Evolutionary conservation across 1,140 invertebrate genomes (phyloP).

Genomic region (Drosophila kanapiae): DNA sequence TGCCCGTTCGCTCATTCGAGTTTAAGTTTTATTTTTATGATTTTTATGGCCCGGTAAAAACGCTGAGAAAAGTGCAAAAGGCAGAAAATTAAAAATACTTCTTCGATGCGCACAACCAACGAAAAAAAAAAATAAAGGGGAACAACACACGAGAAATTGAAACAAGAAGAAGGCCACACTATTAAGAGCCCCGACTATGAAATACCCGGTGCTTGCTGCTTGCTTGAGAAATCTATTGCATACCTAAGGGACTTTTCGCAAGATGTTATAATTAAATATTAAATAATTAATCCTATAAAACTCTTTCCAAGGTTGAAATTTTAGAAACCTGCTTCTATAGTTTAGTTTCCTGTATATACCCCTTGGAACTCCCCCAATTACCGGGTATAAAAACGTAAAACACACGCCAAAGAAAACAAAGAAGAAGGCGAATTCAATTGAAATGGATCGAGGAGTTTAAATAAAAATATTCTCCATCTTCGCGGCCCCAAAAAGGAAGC

Average conservation of each 20-base stretch:
- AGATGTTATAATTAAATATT: no score
- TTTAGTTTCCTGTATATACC: neutral
- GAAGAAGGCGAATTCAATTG: slow-evolving; percentile 67
- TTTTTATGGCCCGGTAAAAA: slow-evolving; percentile 77
- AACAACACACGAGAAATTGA: slow-evolving; percentile 32
- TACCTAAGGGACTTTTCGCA: no score
- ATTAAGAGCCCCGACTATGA: slow-evolving; percentile 5
- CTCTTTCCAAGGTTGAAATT: neutral
- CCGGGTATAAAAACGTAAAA: slow-evolving; percentile 20
- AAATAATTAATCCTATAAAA: no score
- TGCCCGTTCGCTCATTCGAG: slow-evolving; percentile 19
- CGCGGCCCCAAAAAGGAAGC: slow-evolving; percentile 59
- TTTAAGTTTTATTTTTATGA: slow-evolving; percentile 78
- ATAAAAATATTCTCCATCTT: slow-evolving; percentile 48
- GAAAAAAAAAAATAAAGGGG: slow-evolving; percentile 38
- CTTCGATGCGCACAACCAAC: slow-evolving; percentile 53
- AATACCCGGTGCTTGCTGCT: neutral
- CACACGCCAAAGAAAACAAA: slow-evolving; percentile 7
- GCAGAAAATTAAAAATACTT: slow-evolving; percentile 83
- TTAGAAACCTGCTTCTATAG: neutral
- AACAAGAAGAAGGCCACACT: slow-evolving; percentile 12
- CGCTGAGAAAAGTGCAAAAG: slow-evolving; percentile 76
- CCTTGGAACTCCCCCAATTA: slow-evolving; percentile 1
- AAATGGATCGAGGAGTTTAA: slow-evolving; percentile 60
- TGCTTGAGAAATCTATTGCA: neutral